phyloP scores from a whole-genome alignment of 2,797 vertebrate genomes.

The Notolabrus celidotus region DNA sequence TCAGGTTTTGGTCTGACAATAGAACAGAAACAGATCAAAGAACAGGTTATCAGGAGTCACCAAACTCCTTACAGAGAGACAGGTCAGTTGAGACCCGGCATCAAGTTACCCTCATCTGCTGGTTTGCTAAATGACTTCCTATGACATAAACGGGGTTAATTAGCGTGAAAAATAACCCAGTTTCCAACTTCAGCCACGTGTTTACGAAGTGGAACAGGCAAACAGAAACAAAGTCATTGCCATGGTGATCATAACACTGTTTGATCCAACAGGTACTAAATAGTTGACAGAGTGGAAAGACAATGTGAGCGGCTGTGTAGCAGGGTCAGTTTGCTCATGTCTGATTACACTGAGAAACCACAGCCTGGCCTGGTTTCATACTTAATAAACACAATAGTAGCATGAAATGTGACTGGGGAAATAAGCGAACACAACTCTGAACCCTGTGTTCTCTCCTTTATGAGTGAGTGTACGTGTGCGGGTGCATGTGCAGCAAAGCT shows the following conservation, averaged over 20 bases:
- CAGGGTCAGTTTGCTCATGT: slow-evolving; percentile 28
- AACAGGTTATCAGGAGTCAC: slow-evolving; percentile 53
- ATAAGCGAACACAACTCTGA: slow-evolving; percentile 44
- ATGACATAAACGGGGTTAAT: slow-evolving; percentile 49
- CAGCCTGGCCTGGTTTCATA: slow-evolving; percentile 57
- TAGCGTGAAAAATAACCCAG: slow-evolving; percentile 41
- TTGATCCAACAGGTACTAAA: slow-evolving; percentile 43
- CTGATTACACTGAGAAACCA: slow-evolving; percentile 48
- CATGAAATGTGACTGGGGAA: slow-evolving; percentile 54
- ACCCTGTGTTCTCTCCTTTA: slow-evolving; percentile 40
- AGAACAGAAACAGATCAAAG: slow-evolving; percentile 72
- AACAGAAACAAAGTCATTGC: slow-evolving; percentile 21
- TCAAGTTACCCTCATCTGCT: slow-evolving; percentile 26
- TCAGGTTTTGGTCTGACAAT: slow-evolving; percentile 62
- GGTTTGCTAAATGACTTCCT: slow-evolving; percentile 40
- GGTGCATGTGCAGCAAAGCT: slow-evolving; percentile 45
- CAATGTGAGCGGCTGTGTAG: slow-evolving; percentile 18
- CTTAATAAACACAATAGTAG: slow-evolving; percentile 46
- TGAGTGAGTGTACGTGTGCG: slow-evolving; percentile 36
- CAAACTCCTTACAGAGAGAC: slow-evolving; percentile 38
- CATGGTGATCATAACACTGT: slow-evolving; percentile 18
- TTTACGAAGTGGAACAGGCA: slow-evolving; percentile 36
- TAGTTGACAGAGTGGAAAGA: slow-evolving; percentile 24
- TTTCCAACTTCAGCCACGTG: slow-evolving; percentile 40
- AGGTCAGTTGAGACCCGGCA: slow-evolving; percentile 36